Evolutionary conservation across 1,140 invertebrate species (phyloP), one percentile per base, ranked within the genome.

Genomic region (Pectinophora gossypiella): DNA sequence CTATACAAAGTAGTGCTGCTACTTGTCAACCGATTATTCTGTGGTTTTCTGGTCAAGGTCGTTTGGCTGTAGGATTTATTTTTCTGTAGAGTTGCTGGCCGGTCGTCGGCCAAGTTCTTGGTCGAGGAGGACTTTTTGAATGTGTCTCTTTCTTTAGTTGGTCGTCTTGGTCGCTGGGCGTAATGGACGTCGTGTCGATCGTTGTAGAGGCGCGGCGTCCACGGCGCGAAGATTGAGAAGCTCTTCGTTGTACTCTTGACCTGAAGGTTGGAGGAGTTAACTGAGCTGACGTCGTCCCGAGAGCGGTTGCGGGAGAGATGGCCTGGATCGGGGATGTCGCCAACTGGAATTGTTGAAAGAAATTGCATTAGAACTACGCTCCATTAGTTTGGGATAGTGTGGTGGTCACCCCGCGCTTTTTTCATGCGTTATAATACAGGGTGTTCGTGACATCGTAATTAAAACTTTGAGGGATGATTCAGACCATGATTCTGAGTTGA

Each of bases 221-320:
- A 96, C 0, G 95, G 95, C 0, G 95, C 94, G 54, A 95, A 89
- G 36, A 96, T 92, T 2, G 94, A 95, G 55, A 96, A 94, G 21
- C 94, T 95, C 32, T 95, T 91, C 0, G 94, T 94, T n/a, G 95
- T 91, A 13, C 92, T 94, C 52, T 91, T 90, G 15, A 92, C 92
- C 68, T 94, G 93, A 15, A 92, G 61, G 60, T 89, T 87, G 2
- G 89, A 90, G 15, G 88, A 89, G 74, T 90, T 90, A 16, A 87
- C 70, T 3, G 90, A 91, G 2, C 90, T 89, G 3, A 95, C 88
- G 76, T 95, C 94, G 68, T 95, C 94, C 3, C 93, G 89, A 36
- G 93, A 94, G 19, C 90, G 84, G 44, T 89, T 89, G 43, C 87
- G 83, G 12, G 81, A 78, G 58, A 91, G 67, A 32, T 91, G 89